A percentile compares a stretch with the other conserved stretches of the same genome.
phyloP scores from a whole-genome alignment of 2,113 vertebrate genomes.

The Oreochromis tanganicae region DNA sequence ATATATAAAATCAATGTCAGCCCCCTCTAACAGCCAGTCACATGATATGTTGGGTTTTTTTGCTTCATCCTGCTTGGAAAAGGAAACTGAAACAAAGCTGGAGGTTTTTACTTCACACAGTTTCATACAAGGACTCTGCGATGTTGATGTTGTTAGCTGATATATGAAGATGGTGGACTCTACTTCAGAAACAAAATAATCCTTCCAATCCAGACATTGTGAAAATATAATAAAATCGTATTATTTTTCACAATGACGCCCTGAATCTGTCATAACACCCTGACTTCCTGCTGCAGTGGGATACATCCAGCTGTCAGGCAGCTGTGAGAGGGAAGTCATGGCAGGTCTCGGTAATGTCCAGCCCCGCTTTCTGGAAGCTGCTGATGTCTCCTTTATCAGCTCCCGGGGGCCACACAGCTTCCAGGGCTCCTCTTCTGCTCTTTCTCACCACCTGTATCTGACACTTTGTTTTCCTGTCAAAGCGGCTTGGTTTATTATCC shows the following conservation, averaged over 20 bases:
- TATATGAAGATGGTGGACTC: background rate
- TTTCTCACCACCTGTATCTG: constrained; percentile 53
- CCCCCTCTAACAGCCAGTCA: background rate
- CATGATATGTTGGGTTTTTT: background rate
- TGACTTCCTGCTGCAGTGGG: background rate
- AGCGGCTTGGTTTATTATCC: constrained; percentile 71
- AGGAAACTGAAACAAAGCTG: background rate
- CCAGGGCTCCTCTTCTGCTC: constrained; percentile 57
- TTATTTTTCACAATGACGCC: constrained; percentile 64
- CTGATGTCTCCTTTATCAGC: constrained; percentile 43
- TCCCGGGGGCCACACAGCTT: constrained; percentile 60
- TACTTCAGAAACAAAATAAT: background rate
- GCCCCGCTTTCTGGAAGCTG: constrained; percentile 53
- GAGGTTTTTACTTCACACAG: background rate
- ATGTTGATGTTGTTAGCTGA: background rate
- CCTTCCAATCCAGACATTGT: constrained; percentile 33
- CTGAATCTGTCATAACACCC: constrained; percentile 19
- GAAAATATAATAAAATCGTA: constrained; percentile 61
- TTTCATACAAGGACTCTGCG: background rate
- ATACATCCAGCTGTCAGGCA: background rate
- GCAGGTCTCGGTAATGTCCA: constrained; percentile 4
- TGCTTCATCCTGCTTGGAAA: background rate
- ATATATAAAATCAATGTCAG: background rate
- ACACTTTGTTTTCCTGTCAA: background rate
- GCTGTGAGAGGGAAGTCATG: constrained; percentile 4